Base-by-base conservation (phyloP, 2,797 vertebrate genomes). In the Dipus sagitta region DNA sequence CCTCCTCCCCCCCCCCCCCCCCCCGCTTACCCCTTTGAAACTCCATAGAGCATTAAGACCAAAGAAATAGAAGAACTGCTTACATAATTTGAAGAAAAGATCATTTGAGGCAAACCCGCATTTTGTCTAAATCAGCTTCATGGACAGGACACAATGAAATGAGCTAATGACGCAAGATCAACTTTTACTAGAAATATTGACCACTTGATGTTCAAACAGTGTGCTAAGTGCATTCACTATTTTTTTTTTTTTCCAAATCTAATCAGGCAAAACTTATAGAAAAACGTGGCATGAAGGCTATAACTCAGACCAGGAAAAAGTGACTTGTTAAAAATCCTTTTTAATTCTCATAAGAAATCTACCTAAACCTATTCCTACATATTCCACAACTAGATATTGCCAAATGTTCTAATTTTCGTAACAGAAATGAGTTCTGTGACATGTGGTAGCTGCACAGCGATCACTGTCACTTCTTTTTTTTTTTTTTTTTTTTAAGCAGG, bases 211-310 rank as follows among this genome's bases (percentile, higher is more conserved):
- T 85, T 62, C 65, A 88, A 91, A 79, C 10, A 52, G 3, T 52
- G 24, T 71, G 34, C n/a, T 72, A 68, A 64, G 13, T 72, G 6
- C 23, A 71, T 74, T 72, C 68, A 90, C 6, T 60, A 47, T 67
- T 47, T 88, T 95, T 90, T 58, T 58, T 38, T 88, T 95, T 90
- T 58, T 10, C 38, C 68, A 86, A 70, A 72, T 74, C 5, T 77
- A 74, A 84, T 7, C 83, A 94, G n/a, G 9, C 20, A 80, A 77
- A 7, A 70, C 23, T 79, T 80, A 78, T 32, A 30, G 68, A 20
- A 76, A 1, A 76, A 42, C 64, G 26, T 38, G n/a, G 0, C 30
- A 62, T 12, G 52, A 77, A 54, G 13, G 82, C 18, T 83, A 15
- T 68, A 62, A 9, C 17, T 79, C n/a, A 84, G 2, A 83, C 64